phyloP scores from a whole-genome alignment of 2,113 vertebrate genomes.

The Manacus vitellinus region DNA sequence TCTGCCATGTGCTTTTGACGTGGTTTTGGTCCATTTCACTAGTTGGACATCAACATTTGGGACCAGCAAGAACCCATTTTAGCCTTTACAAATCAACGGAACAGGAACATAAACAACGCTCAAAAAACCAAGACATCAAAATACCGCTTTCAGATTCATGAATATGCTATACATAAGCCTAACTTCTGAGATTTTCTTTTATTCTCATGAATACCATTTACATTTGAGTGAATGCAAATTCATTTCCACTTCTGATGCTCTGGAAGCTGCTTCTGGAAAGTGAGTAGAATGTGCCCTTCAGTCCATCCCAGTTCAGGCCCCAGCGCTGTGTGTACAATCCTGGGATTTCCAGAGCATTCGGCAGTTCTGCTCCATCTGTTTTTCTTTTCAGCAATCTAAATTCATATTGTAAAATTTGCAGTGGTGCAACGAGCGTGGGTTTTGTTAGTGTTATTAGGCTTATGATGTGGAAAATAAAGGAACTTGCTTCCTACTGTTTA shows the following conservation, averaged over 20 bases:
- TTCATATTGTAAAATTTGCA: neutral
- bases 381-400: neutral
- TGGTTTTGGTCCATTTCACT: neutral
- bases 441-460: neutral
- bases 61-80: neutral
- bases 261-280: slow-evolving; percentile 19
- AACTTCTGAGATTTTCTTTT: neutral
- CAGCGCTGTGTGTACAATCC: accelerated
- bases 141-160: neutral
- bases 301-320: neutral
- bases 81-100: neutral
- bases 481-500: slow-evolving; percentile 13
- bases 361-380: neutral
- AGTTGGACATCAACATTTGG: neutral
- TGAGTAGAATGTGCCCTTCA: neutral
- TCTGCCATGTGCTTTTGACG: accelerated
- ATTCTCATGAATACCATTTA: slow-evolving; percentile 3
- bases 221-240: slow-evolving; percentile 10
- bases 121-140: neutral
- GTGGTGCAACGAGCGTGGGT: neutral
- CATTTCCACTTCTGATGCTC: neutral
- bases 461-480: slow-evolving; percentile 26
- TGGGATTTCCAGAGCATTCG: neutral
- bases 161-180: neutral
- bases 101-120: neutral